phyloP scores from a whole-genome alignment of 92 coral and sea anemone genomes.

The Phenganax stokvisi region DNA sequence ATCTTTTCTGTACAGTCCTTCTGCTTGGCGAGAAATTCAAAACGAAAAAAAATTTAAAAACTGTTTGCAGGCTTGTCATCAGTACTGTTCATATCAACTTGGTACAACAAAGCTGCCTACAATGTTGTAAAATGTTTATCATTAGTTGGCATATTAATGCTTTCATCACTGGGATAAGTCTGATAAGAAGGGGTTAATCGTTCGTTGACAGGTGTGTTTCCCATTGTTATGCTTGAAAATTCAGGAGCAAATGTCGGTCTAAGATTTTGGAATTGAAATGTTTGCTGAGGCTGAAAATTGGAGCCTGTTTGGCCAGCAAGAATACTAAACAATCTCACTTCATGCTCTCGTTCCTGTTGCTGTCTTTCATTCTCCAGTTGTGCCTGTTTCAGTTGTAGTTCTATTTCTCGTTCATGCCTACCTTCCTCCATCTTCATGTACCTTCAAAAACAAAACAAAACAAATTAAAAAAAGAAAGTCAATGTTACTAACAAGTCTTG shows the following conservation, averaged over 20 bases:
- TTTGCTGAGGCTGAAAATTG: constrained; percentile 6
- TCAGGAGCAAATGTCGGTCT: too few relatives aligned
- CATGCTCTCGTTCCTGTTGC: constrained; percentile 42
- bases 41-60: too few relatives aligned
- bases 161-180: too few relatives aligned
- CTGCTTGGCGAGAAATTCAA: too few relatives aligned
- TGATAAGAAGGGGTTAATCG: too few relatives aligned
- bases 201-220: too few relatives aligned
- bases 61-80: neutral
- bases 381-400: constrained; percentile 33
- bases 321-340: constrained; percentile 33
- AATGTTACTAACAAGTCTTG: neutral
- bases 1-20: too few relatives aligned
- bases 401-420: constrained; percentile 21
- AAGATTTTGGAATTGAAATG: neutral
- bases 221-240: too few relatives aligned
- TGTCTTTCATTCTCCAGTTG: constrained; percentile 35
- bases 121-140: neutral
- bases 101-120: neutral
- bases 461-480: neutral
- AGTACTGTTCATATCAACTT: neutral
- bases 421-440: constrained; percentile 31
- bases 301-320: neutral
- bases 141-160: neutral
- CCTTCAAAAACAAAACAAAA: constrained; percentile 24